A percentile compares a stretch with the other conserved stretches of the same genome.
Conservation (phyloP, 2,888 invertebrate genomes). For the Hydriomena furcata region DNA sequence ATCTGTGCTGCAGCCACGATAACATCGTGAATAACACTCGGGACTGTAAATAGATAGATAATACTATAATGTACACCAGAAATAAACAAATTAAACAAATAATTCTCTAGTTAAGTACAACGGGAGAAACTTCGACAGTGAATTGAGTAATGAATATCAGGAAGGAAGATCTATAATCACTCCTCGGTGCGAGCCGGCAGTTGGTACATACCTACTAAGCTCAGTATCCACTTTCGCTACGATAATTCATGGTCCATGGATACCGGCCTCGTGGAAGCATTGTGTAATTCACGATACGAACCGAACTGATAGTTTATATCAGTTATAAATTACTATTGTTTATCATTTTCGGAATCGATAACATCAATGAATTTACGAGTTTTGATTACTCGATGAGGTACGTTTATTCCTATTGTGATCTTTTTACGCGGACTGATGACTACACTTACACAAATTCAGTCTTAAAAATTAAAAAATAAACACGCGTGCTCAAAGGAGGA, state of each 20-base stretch:
- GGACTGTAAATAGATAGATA: constrained; percentile 1
- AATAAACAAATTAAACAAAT: too few relatives aligned
- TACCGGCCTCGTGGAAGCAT: constrained; percentile 39
- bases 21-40: constrained; percentile 51
- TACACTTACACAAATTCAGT: too few relatives aligned
- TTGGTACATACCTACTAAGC: constrained; percentile 17
- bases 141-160: constrained; percentile 5
- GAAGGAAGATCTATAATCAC: constrained; percentile 26
- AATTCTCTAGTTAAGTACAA: too few relatives aligned
- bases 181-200: constrained; percentile 15
- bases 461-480: too few relatives aligned
- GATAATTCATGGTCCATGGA: constrained; percentile 38
- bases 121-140: constrained; percentile 7
- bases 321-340: constrained; percentile 16
- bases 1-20: constrained; percentile 69
- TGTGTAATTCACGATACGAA: constrained; percentile 42
- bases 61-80: too few relatives aligned
- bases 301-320: constrained; percentile 16
- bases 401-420: too few relatives aligned
- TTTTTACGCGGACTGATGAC: too few relatives aligned
- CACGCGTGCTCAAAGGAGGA: too few relatives aligned
- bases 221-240: constrained; percentile 40
- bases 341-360: constrained; percentile 23
- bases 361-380: not conserved
- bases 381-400: not conserved